A percentile compares a stretch with the other conserved stretches of the same genome.
phyloP scores from a whole-genome alignment of 1,140 invertebrate species.

The Ips nitidus region DNA sequence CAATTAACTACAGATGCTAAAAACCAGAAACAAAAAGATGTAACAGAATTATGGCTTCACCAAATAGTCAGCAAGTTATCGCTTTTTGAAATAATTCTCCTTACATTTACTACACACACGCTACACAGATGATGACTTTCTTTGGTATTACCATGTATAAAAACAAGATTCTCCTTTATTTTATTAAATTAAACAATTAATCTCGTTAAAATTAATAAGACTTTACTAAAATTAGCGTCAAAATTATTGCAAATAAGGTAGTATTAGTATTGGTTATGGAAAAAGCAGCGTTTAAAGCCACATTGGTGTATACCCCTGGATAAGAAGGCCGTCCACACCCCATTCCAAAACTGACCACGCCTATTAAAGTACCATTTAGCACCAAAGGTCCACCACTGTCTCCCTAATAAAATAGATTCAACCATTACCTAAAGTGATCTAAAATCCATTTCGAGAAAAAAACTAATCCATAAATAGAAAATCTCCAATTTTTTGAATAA shows the following conservation, averaged over 20 bases:
- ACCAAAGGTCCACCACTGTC: conserved; percentile 60
- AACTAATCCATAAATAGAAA: not conserved
- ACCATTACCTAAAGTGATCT: not conserved
- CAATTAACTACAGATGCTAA: too few relatives aligned
- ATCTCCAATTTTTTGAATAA: not conserved
- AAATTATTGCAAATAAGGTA: not conserved
- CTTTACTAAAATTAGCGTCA: too few relatives aligned
- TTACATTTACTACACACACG: too few relatives aligned
- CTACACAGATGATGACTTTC: too few relatives aligned
- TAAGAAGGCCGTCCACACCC: conserved; percentile 60
- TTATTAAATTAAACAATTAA: too few relatives aligned
- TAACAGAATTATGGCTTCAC: too few relatives aligned
- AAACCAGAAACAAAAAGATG: too few relatives aligned
- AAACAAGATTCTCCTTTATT: too few relatives aligned
- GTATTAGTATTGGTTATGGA: conserved; percentile 29
- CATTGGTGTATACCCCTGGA: conserved; percentile 65
- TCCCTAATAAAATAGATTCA: conserved; percentile 51
- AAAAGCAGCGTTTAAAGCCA: conserved; percentile 43
- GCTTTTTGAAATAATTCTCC: too few relatives aligned
- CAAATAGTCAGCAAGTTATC: too few relatives aligned
- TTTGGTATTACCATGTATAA: too few relatives aligned
- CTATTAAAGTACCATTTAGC: conserved; percentile 54
- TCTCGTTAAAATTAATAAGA: too few relatives aligned
- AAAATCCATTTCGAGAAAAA: conserved; percentile 1
- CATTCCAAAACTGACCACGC: conserved; percentile 64